A percentile compares a stretch with the other conserved stretches of the same genome.
Evolutionary conservation across 2,888 invertebrate genomes (phyloP).

Genomic region (Antheraea yamamai): DNA sequence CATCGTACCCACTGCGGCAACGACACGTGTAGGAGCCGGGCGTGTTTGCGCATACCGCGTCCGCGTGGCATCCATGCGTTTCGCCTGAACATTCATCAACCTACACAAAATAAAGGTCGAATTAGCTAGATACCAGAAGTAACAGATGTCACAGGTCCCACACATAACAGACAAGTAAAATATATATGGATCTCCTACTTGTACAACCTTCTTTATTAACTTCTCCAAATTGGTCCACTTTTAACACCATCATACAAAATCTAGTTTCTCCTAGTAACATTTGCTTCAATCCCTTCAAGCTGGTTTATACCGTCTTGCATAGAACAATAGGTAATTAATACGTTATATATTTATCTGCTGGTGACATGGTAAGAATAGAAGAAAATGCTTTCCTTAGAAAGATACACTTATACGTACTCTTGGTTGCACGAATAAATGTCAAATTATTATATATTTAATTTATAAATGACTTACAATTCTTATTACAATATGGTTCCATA

Average conservation of each 20-base stretch:
- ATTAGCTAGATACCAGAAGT: neutral
- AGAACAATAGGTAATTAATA: neutral
- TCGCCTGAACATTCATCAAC: slow-evolving; percentile 89
- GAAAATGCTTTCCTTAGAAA: too few relatives aligned
- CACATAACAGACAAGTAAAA: too few relatives aligned
- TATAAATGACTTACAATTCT: too few relatives aligned
- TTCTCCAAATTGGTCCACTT: neutral
- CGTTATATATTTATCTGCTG: neutral
- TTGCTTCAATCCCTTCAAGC: neutral
- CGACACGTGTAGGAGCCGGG: slow-evolving; percentile 91
- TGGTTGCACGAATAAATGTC: too few relatives aligned
- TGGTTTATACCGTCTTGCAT: neutral
- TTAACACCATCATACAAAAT: neutral
- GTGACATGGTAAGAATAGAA: too few relatives aligned
- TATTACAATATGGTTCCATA: too few relatives aligned
- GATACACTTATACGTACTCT: too few relatives aligned
- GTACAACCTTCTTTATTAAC: neutral
- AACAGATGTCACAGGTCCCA: too few relatives aligned
- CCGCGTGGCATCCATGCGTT: slow-evolving; percentile 87
- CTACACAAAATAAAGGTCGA: slow-evolving; percentile 38
- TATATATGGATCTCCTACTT: too few relatives aligned
- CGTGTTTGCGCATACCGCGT: slow-evolving; percentile 91
- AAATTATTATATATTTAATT: too few relatives aligned
- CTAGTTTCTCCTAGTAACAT: neutral
- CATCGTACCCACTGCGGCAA: slow-evolving; percentile 85